Evolutionary conservation across 2,888 invertebrate genomes (phyloP).

Genomic region (Dryadula phaetusa): DNA sequence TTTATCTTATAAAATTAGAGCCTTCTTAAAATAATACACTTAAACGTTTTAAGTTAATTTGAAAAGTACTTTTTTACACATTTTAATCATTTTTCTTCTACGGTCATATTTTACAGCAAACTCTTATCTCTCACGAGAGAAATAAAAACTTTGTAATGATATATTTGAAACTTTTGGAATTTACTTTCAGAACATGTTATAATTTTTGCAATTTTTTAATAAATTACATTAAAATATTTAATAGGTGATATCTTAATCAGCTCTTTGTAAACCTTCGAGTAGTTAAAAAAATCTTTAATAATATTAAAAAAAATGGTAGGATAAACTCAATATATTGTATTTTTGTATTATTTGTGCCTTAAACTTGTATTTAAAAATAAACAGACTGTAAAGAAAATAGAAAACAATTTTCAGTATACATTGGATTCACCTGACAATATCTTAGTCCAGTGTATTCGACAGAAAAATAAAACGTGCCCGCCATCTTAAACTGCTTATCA

Average conservation of each 20-base stretch:
- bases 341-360: too few species aligned
- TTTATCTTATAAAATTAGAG: background rate
- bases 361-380: too few species aligned
- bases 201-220: background rate
- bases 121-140: slow-evolving; percentile 8
- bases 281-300: too few species aligned
- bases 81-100: slow-evolving; percentile 5
- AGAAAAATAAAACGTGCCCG: slow-evolving; percentile 49
- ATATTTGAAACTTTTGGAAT: slow-evolving; percentile 14
- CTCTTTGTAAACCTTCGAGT: too few species aligned
- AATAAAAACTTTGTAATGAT: slow-evolving; percentile 22
- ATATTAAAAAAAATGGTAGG: too few species aligned
- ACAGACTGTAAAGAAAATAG: background rate
- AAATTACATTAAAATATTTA: background rate
- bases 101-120: slow-evolving; percentile 8
- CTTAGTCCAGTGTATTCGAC: slow-evolving; percentile 44
- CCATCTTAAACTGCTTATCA: slow-evolving; percentile 49
- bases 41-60: slow-evolving; percentile 1
- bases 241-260: too few species aligned
- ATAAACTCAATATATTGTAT: too few species aligned
- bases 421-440: slow-evolving; percentile 25
- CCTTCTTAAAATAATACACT: background rate
- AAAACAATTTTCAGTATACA: slow-evolving; percentile 15
- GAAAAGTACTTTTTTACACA: background rate
- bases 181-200: slow-evolving; percentile 1